Evolutionary conservation across 2,888 invertebrate genomes (phyloP), one percentile per base, ranked within the genome.

Genomic region (Zhuqinia jingwanae): DNA sequence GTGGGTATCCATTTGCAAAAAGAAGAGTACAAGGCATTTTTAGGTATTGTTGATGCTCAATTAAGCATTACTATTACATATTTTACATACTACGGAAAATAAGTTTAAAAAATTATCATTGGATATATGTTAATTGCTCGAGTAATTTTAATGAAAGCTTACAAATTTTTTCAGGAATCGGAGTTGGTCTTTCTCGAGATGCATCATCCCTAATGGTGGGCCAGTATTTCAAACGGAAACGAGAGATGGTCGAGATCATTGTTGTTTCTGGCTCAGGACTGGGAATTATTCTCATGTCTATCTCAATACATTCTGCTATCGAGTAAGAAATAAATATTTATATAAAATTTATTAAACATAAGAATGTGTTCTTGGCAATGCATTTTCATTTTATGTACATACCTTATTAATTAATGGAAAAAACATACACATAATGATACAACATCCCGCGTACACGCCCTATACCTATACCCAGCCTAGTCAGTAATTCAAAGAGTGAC

Each of bases 181-280:
- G 97, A 82, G 96, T 97, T 80, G 96, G 97, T 53, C 94, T 97
- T 92, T 96, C 96, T 6, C 93, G 97, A 89, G 97, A 96, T 92
- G 96, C 97, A 91, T 96, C 96, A 25, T 96, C 96, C 58, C 93
- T 97, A 91, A 97, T 97, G 96, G 96, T 97, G 88, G 97, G 97
- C 56, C 96, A 97, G 92, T 97, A 97, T 93, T 97, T 97, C 94
- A 96, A 97, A 92, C 93, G 96, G 89, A 94, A 95, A 91, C 93
- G 97, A 87, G 97, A 97, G 92, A 94, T 97, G 91, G 97, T 97
- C 76, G 97, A 97, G 93, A 96, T 97, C 92, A 96, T 97, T 92
- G 95, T 97, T 90, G 95, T 97, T 78, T 96, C 96, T 90, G 97
- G 97, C 91, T 96, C 96, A 92, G 97, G 97, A 1, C 93, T 97